These are phyloP conservation scores for Fragum sueziense DNA, from an alignment of 2,888 invertebrate genomes.

Conservation along the genomic window DNA sequence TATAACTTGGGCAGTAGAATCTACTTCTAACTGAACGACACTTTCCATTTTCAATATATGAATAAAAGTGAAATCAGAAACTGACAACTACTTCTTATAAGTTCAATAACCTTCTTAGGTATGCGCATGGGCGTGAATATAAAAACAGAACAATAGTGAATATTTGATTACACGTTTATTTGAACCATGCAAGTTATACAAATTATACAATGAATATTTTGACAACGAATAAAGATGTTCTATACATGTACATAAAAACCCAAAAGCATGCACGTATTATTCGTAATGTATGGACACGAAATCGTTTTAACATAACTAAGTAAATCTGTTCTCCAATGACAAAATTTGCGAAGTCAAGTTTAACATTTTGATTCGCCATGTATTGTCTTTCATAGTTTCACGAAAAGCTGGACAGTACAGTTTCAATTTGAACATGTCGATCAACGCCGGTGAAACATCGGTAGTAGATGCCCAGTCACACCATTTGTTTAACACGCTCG, in stretches of 20 bases:
- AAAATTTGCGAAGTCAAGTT: slow-evolving; percentile 28
- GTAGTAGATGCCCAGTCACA: slow-evolving; percentile 15
- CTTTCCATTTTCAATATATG: slow-evolving; percentile 37
- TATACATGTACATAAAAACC: too few species aligned
- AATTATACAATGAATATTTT: too few species aligned
- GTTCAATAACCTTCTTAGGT: not conserved
- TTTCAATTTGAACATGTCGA: slow-evolving; percentile 39
- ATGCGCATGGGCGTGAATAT: too few species aligned
- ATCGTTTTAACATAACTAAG: too few species aligned
- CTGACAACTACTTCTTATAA: slow-evolving; percentile 1
- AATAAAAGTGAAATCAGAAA: not conserved
- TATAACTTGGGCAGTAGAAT: slow-evolving; percentile 48
- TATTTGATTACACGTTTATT: too few species aligned
- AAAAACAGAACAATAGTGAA: too few species aligned
- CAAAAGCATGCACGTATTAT: too few species aligned
- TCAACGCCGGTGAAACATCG: slow-evolving; percentile 12
- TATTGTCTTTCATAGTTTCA: slow-evolving; percentile 36
- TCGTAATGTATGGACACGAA: too few species aligned
- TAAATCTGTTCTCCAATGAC: slow-evolving; percentile 26
- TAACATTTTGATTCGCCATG: slow-evolving; percentile 40
- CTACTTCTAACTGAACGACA: slow-evolving; percentile 34
- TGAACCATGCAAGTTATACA: too few species aligned
- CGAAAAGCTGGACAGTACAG: slow-evolving; percentile 34
- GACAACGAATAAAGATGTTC: too few species aligned
- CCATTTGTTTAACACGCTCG: slow-evolving; percentile 29